Base-by-base conservation (phyloP, 2,113 vertebrate genomes). In the Coryphaenoides rupestris region DNA sequence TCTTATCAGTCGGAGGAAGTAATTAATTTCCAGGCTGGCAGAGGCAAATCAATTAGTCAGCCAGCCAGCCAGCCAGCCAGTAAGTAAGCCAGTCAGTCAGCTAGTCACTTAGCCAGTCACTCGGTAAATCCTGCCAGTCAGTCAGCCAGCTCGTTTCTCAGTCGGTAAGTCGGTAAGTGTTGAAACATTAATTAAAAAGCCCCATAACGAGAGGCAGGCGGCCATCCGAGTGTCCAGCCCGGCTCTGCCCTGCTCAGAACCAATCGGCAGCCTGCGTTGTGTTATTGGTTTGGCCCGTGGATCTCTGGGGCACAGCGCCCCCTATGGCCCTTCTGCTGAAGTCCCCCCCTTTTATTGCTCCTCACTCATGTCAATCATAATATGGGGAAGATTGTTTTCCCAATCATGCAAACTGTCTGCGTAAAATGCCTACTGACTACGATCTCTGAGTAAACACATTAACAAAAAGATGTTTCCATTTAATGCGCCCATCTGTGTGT, bases 101-200 rank as follows among this genome's bases (percentile, higher is more conserved):
- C 78, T 76, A 67, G 64, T 66, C 77, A 77, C 72, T 79, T 61
- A 75, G 72, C 73, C 72, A 66, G 55, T 63, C 68, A 54, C 55
- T 67, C 77, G 64, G 73, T 69, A 66, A 80, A 59, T 82, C 21
- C 14, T n/a, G 15, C 47, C 15, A 50, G 47, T 55, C 19, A 53
- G 50, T 53, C 54, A 55, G 54, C 4, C 19, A 22, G 21, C 19
- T 22, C 6, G 21, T 55, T 5, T 3, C 13, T 13, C 19, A 22
- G 54, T 12, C 54, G 14, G 54, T 55, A 7, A 55, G 54, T 24
- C 82, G 71, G 64, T 71, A 70, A 73, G 69, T 66, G 73, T 81
- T 79, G 82, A 81, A 76, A 82, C 78, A 76, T 87, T 83, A 84
- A 87, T 87, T 84, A 80, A 84, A 82, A 80, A 68, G 70, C 72